Base-by-base conservation (phyloP, 2,888 invertebrate species). In the Drosophila mimica region DNA sequence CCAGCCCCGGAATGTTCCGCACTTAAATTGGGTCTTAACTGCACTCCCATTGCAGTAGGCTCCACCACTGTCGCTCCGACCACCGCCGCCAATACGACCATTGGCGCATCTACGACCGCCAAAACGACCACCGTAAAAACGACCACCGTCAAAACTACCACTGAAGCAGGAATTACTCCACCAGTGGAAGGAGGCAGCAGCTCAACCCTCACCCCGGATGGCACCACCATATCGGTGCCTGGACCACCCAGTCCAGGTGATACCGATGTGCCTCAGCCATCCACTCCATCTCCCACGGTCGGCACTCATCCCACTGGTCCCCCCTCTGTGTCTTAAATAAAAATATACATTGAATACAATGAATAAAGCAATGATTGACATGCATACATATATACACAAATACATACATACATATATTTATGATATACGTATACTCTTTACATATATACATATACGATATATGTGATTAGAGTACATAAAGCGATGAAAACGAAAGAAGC, bases 271-370 rank as follows among this genome's bases (percentile, higher is more conserved):
- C 81, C 84, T 7, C 66, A 77, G 17, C 92, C 92, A 46, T 72
- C 81, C 9, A 77, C 81, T 4, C 83, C 89, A 30, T 28, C 38
- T 1, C 89, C 89, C 13, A 91, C 91, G n/a, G 83, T 76, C 6
- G 88, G 82, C 17, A 54, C 43, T 40, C 56, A 82, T 17, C 64
- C 70, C 34, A 53, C 63, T 13, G 56, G 52, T 1, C 91, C 91
- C 25, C 85, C 85, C 49, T 15, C 7, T 7, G 17, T 25, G 25
- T 2, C 3, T 36, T 7, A 17, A 38, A 8, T 34, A 34, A 20
- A 43, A 43, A 20, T 43, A 11, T 11, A 43, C 20, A 20, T 43
- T 46, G 7, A 25, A 25, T 46, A 46, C 46, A 56, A 73, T 74
- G 59, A 88, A 86, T 88, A 81, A 88, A 88, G 66, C 69, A 25